A percentile compares a stretch with the other conserved stretches of the same genome.
phyloP scores from a whole-genome alignment of 1,140 invertebrate species.

The Odontomachus brunneus region DNA sequence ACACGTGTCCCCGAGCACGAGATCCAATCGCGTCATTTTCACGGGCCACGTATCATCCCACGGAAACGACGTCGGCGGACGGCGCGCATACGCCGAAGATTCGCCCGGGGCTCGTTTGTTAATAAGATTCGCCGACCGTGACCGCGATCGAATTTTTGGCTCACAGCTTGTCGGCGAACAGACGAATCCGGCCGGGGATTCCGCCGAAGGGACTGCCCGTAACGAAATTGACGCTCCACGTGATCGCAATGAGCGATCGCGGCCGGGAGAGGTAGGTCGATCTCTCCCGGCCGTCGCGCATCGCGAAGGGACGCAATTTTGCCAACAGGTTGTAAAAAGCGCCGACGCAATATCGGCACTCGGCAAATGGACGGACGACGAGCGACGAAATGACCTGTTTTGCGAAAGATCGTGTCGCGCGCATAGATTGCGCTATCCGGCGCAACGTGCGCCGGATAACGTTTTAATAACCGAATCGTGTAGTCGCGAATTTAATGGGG shows the following conservation, averaged over 20 bases:
- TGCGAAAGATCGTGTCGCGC: no score
- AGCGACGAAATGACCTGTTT: no score
- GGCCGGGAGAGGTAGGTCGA: neutral
- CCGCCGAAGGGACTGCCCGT: neutral
- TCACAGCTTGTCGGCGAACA: constrained; percentile 19
- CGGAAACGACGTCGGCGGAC: constrained; percentile 45
- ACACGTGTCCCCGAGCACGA: constrained; percentile 34
- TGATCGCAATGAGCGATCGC: constrained; percentile 44
- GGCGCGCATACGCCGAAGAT: neutral
- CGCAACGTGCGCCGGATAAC: neutral
- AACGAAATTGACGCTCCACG: constrained; percentile 27
- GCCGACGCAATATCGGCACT: neutral
- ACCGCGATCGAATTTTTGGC: constrained; percentile 53
- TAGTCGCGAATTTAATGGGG: neutral
- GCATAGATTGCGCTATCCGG: no score
- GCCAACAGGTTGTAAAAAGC: neutral
- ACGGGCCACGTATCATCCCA: constrained; percentile 42
- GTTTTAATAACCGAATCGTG: neutral
- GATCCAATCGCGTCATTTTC: constrained; percentile 60
- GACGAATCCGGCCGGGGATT: neutral
- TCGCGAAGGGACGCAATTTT: constrained; percentile 14
- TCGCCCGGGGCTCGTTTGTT: constrained; percentile 51
- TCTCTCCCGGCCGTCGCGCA: neutral
- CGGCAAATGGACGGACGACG: no score
- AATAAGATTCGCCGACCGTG: constrained; percentile 14